Percentiles rank a stretch among this genome's conserved stretches.
These are phyloP conservation scores for Aphrophora alni DNA, from an alignment of 2,888 invertebrate species.

Conservation along the genomic window DNA sequence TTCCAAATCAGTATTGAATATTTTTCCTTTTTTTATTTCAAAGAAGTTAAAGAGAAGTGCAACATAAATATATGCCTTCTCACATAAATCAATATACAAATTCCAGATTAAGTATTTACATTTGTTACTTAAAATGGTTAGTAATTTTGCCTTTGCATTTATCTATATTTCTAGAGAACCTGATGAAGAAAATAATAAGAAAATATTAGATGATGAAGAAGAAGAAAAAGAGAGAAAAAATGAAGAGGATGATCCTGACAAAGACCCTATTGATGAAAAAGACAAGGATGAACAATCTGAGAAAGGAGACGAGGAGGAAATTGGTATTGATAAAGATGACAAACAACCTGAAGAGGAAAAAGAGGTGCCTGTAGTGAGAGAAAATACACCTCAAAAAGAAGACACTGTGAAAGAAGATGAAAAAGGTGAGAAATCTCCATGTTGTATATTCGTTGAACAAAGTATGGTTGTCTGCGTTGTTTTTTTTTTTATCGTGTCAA, in stretches of 20 bases:
- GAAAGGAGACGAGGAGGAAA: constrained; percentile 60
- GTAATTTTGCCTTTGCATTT: no score
- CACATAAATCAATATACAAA: no score
- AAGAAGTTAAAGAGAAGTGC: no score
- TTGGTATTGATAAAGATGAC: constrained; percentile 56
- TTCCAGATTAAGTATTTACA: no score
- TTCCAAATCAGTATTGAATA: no score
- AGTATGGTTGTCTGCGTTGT: no score
- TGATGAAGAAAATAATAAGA: constrained; percentile 41
- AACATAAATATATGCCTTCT: no score
- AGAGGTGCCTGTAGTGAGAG: constrained; percentile 47
- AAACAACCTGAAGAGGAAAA: constrained; percentile 56
- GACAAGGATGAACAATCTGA: constrained; percentile 57
- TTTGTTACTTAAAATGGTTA: no score
- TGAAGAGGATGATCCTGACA: constrained; percentile 55
- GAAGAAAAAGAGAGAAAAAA: constrained; percentile 53
- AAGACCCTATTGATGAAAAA: constrained; percentile 43
- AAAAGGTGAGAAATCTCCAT: no score
- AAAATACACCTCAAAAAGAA: background rate
- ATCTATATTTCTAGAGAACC: constrained; percentile 18
- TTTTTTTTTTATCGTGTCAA: no score
- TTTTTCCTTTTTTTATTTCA: no score
- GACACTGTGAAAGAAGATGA: constrained; percentile 55
- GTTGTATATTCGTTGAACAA: no score
- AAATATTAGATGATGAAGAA: constrained; percentile 49